These are phyloP conservation scores for Copidosoma aretas DNA, from an alignment of 2,888 invertebrate genomes.

Conservation along the genomic window DNA sequence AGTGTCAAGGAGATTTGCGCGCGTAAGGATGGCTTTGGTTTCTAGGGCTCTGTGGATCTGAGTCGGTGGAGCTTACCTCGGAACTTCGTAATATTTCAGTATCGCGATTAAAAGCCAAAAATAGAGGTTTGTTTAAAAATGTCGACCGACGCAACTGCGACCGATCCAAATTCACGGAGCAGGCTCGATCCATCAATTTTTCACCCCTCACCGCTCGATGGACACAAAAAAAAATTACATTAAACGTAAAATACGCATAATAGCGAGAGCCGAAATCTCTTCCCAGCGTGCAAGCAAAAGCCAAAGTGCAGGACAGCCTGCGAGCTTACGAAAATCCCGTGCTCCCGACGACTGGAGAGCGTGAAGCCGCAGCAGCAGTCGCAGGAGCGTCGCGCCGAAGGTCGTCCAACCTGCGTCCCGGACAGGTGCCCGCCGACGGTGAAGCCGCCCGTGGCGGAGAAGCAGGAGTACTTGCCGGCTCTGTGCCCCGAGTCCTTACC, in stretches of 20 bases:
- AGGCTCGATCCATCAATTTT: too few relatives aligned
- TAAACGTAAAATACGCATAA: not conserved
- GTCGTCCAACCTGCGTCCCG: not conserved
- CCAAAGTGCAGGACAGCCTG: not conserved
- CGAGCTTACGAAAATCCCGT: not conserved
- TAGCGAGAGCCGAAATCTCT: not conserved
- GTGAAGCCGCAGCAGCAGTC: not conserved
- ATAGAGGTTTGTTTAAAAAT: too few relatives aligned
- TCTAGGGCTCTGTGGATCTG: too few relatives aligned
- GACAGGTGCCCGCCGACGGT: not conserved
- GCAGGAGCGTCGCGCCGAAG: not conserved
- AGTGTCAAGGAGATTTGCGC: slow-evolving; percentile 5
- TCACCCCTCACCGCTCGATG: too few relatives aligned
- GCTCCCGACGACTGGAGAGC: not conserved
- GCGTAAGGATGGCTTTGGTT: too few relatives aligned
- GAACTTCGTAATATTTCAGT: too few relatives aligned
- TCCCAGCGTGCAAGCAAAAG: not conserved
- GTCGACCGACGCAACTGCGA: too few relatives aligned
- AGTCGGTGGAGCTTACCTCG: too few relatives aligned
- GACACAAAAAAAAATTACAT: not conserved
- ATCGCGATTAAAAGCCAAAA: too few relatives aligned
- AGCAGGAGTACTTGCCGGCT: not conserved
- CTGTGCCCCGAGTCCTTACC: not conserved
- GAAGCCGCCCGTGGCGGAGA: not conserved
- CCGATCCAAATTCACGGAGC: too few relatives aligned